Evolutionary conservation across 2,113 vertebrate species (phyloP).

Genomic region (Bagarius yarrelli): DNA sequence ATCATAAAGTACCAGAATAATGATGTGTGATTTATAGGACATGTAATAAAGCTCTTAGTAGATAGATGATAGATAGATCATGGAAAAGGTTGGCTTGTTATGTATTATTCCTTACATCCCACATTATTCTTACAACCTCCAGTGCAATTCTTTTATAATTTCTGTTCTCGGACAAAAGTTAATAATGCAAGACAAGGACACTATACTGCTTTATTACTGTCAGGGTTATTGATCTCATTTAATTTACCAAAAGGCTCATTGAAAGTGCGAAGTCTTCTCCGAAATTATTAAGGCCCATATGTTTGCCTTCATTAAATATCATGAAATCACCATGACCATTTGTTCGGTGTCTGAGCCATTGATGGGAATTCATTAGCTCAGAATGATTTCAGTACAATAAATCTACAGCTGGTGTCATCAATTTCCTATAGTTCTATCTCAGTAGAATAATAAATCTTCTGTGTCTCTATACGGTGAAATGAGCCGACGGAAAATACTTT

Average conservation of each 20-base stretch:
- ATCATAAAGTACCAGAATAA: background rate
- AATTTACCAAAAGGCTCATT: conserved; percentile 43
- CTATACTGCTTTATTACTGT: conserved; percentile 48
- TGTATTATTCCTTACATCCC: conserved; percentile 39
- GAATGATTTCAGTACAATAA: conserved; percentile 18
- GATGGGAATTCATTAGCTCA: conserved; percentile 34
- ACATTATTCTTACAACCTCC: conserved; percentile 47
- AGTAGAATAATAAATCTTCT: background rate
- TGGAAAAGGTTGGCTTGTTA: background rate
- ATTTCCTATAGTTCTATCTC: background rate
- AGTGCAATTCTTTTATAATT: conserved; percentile 34
- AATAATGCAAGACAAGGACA: conserved; percentile 44
- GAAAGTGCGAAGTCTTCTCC: conserved; percentile 13
- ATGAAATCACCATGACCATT: conserved; percentile 44
- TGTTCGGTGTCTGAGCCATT: conserved; percentile 39
- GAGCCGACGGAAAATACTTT: background rate
- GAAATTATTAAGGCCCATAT: conserved; percentile 5
- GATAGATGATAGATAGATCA: background rate
- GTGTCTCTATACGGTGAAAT: conserved; percentile 3
- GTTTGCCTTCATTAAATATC: conserved; percentile 15
- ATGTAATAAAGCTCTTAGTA: background rate
- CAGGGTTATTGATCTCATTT: conserved; percentile 55
- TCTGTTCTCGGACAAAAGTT: conserved; percentile 32
- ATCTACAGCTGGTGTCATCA: background rate
- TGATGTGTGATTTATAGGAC: background rate